These are phyloP conservation scores for Coendou prehensilis DNA, from an alignment of 2,797 vertebrate genomes.

Conservation along the genomic window DNA sequence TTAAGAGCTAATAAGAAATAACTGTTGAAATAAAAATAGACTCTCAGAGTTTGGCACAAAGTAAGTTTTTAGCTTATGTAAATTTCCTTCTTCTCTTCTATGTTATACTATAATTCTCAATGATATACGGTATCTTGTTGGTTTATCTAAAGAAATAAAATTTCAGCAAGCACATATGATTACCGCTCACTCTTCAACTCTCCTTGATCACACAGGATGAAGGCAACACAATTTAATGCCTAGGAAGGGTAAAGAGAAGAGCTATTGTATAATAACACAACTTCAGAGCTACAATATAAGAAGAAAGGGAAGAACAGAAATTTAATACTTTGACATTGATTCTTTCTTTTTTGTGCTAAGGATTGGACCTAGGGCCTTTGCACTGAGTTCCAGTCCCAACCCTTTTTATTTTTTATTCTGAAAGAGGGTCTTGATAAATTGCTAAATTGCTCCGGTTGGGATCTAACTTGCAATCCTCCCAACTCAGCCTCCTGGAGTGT, in stretches of 20 bases:
- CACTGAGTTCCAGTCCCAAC: background rate
- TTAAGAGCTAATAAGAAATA: conserved; percentile 8
- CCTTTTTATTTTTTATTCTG: background rate
- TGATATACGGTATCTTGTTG: background rate
- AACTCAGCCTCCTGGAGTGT: background rate
- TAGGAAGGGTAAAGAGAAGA: background rate
- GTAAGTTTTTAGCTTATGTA: conserved; percentile 12
- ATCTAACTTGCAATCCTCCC: background rate
- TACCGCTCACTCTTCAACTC: background rate
- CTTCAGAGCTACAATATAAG: background rate
- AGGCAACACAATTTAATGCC: background rate
- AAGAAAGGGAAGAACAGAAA: background rate
- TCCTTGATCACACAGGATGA: background rate
- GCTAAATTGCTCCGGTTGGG: background rate
- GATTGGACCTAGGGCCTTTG: background rate
- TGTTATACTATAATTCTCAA: background rate
- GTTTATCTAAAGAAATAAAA: conserved; percentile 40
- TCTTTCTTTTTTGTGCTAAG: background rate
- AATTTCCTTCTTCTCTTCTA: background rate
- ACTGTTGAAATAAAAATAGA: background rate
- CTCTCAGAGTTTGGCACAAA: background rate
- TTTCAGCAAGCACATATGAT: background rate
- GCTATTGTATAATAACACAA: background rate
- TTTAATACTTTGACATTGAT: background rate
- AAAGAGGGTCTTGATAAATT: background rate